phyloP scores from a whole-genome alignment of 2,888 invertebrate species.

The Hypena proboscidalis region DNA sequence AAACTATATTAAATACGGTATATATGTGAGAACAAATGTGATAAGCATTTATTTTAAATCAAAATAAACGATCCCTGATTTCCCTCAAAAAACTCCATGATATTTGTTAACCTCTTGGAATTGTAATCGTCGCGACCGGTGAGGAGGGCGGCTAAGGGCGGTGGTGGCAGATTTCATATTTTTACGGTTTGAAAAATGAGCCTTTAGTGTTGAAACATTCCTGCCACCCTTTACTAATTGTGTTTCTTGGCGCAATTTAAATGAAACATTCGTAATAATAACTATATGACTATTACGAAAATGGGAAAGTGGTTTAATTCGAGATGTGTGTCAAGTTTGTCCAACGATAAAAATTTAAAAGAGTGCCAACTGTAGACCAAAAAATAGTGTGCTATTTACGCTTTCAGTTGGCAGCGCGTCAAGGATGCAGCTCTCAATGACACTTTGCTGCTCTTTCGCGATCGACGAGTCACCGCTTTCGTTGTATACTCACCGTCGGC shows the following conservation, averaged over 20 bases:
- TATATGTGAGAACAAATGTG: no score
- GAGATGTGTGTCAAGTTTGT: background rate
- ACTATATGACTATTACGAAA: background rate
- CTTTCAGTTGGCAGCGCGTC: slow-evolving; percentile 1
- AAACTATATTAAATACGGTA: no score
- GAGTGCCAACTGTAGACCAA: slow-evolving; percentile 1
- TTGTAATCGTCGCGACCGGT: no score
- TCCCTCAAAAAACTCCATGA: no score
- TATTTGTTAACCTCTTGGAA: no score
- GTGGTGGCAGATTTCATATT: background rate
- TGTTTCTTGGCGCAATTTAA: background rate
- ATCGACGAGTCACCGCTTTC: background rate
- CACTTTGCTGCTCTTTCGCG: background rate
- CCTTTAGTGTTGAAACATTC: background rate
- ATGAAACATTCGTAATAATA: background rate
- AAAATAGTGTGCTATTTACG: background rate
- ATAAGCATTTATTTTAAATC: no score
- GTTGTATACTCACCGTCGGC: no score
- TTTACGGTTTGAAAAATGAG: background rate
- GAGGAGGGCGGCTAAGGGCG: slow-evolving; percentile 1
- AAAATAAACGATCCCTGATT: no score
- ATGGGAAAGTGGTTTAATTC: background rate
- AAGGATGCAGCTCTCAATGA: background rate
- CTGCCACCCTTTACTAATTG: background rate
- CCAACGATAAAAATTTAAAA: background rate